Evolutionary conservation across 1,140 invertebrate species (phyloP).

Genomic region (Macrosteles quadrilineatus): DNA sequence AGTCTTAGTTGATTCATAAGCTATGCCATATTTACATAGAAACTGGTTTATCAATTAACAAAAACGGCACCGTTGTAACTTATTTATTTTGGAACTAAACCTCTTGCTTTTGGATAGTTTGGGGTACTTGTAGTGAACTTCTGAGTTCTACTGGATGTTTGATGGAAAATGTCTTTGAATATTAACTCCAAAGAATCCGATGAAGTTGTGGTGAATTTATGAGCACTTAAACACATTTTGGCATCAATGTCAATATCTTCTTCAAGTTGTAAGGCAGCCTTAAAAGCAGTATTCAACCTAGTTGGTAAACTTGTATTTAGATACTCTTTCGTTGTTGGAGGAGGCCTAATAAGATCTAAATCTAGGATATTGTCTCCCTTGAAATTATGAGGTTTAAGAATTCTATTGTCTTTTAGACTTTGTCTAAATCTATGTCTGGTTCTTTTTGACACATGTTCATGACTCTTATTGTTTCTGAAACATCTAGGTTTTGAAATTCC

Average conservation of each 20-base stretch:
- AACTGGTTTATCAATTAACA: no score
- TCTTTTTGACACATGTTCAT: no score
- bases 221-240: constrained; percentile 44
- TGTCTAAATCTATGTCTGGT: background rate
- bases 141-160: background rate
- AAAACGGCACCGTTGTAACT: no score
- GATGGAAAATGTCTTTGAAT: no score
- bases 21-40: no score
- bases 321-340: constrained; percentile 78
- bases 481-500: background rate
- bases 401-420: background rate
- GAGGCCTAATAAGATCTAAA: constrained; percentile 78
- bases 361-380: constrained; percentile 82
- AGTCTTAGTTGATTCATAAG: no score
- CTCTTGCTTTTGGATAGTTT: constrained; percentile 59
- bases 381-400: constrained; percentile 53
- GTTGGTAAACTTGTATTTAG: constrained; percentile 69
- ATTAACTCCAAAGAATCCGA: background rate
- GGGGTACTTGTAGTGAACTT: constrained; percentile 18
- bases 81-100: constrained; percentile 60
- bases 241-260: constrained; percentile 73
- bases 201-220: constrained; percentile 23
- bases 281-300: constrained; percentile 70
- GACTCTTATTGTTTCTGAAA: no score
- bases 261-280: constrained; percentile 70